Evolutionary conservation across 2,888 invertebrate genomes (phyloP).

Genomic region (Exocentrus adspersus): DNA sequence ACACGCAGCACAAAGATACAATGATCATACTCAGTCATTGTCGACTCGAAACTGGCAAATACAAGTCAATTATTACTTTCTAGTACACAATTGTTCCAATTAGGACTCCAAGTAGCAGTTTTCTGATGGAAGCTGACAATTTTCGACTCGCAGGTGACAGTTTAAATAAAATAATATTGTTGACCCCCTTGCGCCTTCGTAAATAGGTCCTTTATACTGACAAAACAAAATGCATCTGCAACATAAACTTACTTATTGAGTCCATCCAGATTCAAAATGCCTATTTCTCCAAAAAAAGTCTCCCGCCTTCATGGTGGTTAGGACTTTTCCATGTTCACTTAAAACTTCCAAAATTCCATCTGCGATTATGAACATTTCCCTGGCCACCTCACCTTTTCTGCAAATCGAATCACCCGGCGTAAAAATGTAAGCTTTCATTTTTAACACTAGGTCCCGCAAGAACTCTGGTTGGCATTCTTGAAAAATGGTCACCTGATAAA

Average conservation of each 20-base stretch:
- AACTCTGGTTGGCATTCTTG: slow-evolving; percentile 99
- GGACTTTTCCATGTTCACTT: slow-evolving; percentile 90
- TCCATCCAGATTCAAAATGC: slow-evolving; percentile 94
- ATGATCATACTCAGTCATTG: too few relatives aligned
- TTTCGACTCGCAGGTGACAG: too few relatives aligned
- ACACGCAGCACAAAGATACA: too few relatives aligned
- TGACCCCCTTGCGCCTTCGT: too few relatives aligned
- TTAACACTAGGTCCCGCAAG: slow-evolving; percentile 93
- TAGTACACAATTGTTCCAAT: too few relatives aligned
- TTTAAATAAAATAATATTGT: too few relatives aligned
- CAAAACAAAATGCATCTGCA: too few relatives aligned
- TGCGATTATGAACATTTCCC: slow-evolving; percentile 99
- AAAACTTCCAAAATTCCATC: slow-evolving; percentile 96
- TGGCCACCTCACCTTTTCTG: slow-evolving; percentile 86
- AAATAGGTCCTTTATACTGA: too few relatives aligned
- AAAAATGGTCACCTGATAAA: slow-evolving; percentile 87
- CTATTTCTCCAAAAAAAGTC: slow-evolving; percentile 98
- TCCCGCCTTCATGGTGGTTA: slow-evolving; percentile 97
- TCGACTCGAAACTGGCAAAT: too few relatives aligned
- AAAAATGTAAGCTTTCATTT: slow-evolving; percentile 98
- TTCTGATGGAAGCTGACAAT: too few relatives aligned
- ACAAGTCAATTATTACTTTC: too few relatives aligned
- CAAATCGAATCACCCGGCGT: slow-evolving; percentile 98
- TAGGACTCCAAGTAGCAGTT: too few relatives aligned
- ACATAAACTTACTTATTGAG: slow-evolving; percentile 83